These are phyloP conservation scores for Noturus placidus DNA, from an alignment of 2,113 vertebrate species.

Conservation along the genomic window DNA sequence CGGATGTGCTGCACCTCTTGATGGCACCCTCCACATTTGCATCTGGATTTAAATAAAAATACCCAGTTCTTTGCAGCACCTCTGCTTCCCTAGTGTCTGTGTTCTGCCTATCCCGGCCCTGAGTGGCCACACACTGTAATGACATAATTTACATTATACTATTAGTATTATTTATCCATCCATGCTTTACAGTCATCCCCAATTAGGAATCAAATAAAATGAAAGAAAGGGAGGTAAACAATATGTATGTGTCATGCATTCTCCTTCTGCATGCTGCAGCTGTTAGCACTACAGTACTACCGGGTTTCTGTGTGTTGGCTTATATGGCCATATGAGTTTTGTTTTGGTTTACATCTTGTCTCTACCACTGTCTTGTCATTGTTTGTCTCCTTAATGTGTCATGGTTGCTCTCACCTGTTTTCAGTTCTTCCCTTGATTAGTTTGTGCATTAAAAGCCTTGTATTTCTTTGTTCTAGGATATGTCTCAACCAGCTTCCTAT, in stretches of 20 bases:
- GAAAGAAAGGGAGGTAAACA: neutral
- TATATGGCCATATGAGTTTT: too few species aligned
- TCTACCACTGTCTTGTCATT: neutral
- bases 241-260: neutral
- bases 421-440: neutral
- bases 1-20: too few species aligned
- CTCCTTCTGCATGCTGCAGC: neutral
- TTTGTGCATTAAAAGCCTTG: neutral
- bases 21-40: too few species aligned
- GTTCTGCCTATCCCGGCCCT: too few species aligned
- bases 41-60: too few species aligned
- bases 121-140: neutral
- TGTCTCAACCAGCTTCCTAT: too few species aligned
- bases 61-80: too few species aligned
- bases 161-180: neutral
- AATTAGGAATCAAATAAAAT: neutral
- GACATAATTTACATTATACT: neutral
- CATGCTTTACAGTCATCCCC: neutral
- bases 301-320: neutral
- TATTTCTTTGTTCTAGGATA: neutral
- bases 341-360: neutral
- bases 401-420: neutral
- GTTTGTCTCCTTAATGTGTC: neutral
- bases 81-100: too few species aligned
- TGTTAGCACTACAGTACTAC: neutral